phyloP scores from a whole-genome alignment of 2,113 vertebrate species.

The Pycnonotus jocosus region DNA sequence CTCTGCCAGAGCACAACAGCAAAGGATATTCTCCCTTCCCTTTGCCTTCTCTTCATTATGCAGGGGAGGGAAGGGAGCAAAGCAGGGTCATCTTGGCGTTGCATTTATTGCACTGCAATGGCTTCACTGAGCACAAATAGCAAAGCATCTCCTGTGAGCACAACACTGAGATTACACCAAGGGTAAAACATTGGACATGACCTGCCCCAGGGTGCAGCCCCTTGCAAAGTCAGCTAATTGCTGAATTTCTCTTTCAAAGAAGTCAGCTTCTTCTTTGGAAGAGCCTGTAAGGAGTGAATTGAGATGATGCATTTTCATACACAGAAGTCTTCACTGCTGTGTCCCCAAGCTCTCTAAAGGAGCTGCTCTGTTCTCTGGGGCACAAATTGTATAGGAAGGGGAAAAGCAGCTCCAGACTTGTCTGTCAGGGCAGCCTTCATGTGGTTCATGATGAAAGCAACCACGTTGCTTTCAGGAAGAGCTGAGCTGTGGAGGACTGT shows the following conservation, averaged over 20 bases:
- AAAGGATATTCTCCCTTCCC: background rate
- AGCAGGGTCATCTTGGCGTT: background rate
- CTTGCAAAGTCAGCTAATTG: background rate
- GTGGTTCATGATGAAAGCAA: background rate
- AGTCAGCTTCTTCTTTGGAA: background rate
- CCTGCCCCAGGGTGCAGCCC: background rate
- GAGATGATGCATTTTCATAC: background rate
- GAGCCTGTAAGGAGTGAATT: background rate
- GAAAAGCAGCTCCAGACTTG: background rate
- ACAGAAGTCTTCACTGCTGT: background rate
- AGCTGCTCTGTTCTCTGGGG: rapidly evolving
- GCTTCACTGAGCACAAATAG: background rate
- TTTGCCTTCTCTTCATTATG: background rate
- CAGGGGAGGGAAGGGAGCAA: background rate
- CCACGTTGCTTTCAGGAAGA: background rate
- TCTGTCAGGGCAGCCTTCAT: background rate
- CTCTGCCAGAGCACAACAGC: background rate
- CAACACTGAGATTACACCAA: background rate
- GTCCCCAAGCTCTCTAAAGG: background rate
- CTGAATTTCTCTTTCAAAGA: too few relatives aligned
- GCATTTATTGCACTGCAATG: background rate
- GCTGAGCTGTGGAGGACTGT: background rate
- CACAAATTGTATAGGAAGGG: background rate
- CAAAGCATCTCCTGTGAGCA: background rate
- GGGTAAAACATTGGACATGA: rapidly evolving